Evolutionary conservation across 2,797 vertebrate species (phyloP), one percentile per base, ranked within the genome.

Genomic region (Gymnothorax reevesii): DNA sequence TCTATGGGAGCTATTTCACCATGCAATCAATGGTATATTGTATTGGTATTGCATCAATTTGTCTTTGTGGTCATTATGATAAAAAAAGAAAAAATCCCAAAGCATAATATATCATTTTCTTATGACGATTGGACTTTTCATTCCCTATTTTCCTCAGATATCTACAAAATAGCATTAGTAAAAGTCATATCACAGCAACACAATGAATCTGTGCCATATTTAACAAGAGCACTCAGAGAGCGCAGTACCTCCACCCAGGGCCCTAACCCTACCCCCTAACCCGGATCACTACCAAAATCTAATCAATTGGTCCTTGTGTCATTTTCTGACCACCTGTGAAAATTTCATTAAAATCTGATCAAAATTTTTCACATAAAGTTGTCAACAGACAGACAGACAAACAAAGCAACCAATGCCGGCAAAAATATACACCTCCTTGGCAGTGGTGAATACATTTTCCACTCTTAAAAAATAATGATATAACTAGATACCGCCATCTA

Each of bases 401-500:
- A 42, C 33, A 42, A 42, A 42, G 1, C 33, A 42, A 42, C 33
- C 33, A 42, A 42, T 2, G 33, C 33, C 33, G 33, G 33, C 2
- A 42, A 42, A 42, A 42, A 42, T 2, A 42, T 42, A 42, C 33
- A 42, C 33, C 33, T 42, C 33, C 33, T 42, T 42, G 33, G 33
- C 33, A 2, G 33, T 42, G 1, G 33, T 42, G 33, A 42, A 25
- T 66, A 20, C 2, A 5, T 20, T 62, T 62, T 62, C 60, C 22
- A 9, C 6, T 25, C 22, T 66, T 66, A n/a, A 66, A 6, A 62
- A 60, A 60, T 17, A 55, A 20, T 12, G 13, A 17, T 57, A 79
- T 69, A 17, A 42, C 33, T 42, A 22, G 85, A 82, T 49, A 55
- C 85, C 57, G n/a, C 85, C 85, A 79, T 57, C 85, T 80, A 82